These are phyloP conservation scores for Eledona agricola DNA, from an alignment of 2,888 invertebrate genomes.

Conservation along the genomic window DNA sequence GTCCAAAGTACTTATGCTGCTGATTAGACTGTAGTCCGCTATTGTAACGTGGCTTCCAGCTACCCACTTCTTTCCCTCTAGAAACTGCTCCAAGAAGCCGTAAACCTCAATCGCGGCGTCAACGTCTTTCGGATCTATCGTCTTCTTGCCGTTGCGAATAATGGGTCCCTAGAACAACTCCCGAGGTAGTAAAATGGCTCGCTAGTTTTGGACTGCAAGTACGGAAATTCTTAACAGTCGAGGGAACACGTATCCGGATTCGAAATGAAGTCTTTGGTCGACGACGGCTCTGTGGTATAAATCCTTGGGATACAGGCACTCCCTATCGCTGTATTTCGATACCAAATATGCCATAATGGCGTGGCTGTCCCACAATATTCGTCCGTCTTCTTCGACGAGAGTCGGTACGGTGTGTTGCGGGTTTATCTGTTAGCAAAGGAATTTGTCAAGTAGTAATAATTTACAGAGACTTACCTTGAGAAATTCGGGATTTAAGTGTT, in stretches of 20 bases:
- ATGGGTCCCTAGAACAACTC: constrained; percentile 12
- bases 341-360: constrained; percentile 62
- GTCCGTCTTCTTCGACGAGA: constrained; percentile 53
- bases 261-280: constrained; percentile 38
- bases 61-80: constrained; percentile 17
- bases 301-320: constrained; percentile 38
- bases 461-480: constrained; percentile 51
- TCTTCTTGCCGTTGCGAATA: constrained; percentile 7
- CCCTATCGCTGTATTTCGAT: constrained; percentile 40
- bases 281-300: constrained; percentile 30
- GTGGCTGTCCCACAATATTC: constrained; percentile 62
- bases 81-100: constrained; percentile 18
- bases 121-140: constrained; percentile 4
- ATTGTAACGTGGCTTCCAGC: constrained; percentile 30
- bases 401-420: constrained; percentile 56
- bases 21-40: constrained; percentile 35
- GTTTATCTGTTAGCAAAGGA: constrained; percentile 54
- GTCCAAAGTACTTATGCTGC: constrained; percentile 22
- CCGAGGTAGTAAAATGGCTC: not conserved
- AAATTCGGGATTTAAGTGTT: constrained; percentile 60
- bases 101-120: constrained; percentile 10
- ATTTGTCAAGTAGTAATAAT: not conserved
- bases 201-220: not conserved
- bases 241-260: constrained; percentile 30
- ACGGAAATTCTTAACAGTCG: constrained; percentile 27